Conservation (phyloP, 2,113 vertebrate genomes). For the Erinaceus europaeus region DNA sequence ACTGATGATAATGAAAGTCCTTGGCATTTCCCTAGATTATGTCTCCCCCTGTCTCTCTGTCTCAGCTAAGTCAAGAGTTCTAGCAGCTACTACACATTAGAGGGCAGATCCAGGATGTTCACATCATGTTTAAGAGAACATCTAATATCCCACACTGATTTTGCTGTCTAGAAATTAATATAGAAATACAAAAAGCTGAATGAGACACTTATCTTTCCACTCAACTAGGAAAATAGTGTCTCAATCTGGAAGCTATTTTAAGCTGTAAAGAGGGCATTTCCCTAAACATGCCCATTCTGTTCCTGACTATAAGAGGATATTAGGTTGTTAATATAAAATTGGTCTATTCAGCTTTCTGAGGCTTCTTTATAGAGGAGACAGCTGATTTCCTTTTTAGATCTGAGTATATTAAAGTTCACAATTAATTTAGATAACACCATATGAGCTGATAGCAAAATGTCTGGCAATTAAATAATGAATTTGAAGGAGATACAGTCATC, state of each 20-base stretch:
- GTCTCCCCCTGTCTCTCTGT: neutral
- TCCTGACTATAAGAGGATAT: conserved; percentile 67
- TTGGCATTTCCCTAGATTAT: neutral
- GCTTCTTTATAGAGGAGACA: conserved; percentile 55
- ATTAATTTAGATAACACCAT: conserved; percentile 83
- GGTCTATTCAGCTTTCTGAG: conserved; percentile 54
- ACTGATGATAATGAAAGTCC: neutral
- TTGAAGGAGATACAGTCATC: conserved; percentile 76
- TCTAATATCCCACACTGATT: neutral
- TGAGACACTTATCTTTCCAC: conserved; percentile 22
- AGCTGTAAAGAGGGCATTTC: conserved; percentile 44
- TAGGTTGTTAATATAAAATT: conserved; percentile 73
- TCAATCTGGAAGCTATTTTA: conserved; percentile 57
- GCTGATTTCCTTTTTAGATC: conserved; percentile 78
- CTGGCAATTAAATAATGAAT: conserved; percentile 76
- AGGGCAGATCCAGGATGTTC: neutral
- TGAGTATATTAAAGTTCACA: conserved; percentile 78
- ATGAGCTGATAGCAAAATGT: conserved; percentile 71
- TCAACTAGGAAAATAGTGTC: neutral
- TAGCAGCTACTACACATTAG: neutral
- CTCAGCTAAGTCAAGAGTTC: neutral
- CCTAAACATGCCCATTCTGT: conserved; percentile 64
- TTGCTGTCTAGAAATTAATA: conserved; percentile 48
- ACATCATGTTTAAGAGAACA: neutral
- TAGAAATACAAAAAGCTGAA: conserved; percentile 46